Base-by-base conservation (phyloP, 2,888 invertebrate species). In the Thereva unica region DNA sequence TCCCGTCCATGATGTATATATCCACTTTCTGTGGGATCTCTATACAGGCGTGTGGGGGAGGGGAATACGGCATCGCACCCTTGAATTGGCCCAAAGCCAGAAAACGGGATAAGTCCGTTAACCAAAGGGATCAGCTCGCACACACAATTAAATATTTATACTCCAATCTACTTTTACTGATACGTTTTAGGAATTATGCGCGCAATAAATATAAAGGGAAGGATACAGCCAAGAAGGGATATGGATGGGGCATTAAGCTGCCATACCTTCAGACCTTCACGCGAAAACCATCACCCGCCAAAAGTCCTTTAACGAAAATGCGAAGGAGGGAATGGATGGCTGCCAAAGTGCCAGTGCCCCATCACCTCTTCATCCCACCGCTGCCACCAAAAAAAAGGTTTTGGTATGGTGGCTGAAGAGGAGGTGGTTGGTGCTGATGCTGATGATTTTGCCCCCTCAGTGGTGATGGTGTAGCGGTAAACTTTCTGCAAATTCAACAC, bases 81-180 rank as follows among this genome's bases (percentile, higher is more conserved):
- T 61, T 61, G 49, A 40, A 34, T 35, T 10, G 61, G 61, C 41
- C 12, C 23, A 42, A 37, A 61, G 50, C 38, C 41, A 50, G 41
- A 50, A 45, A 53, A 37, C 8, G 34, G 61, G 40, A 40, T n/a
- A n/a, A 40, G 10, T 5, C 53, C 50, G 61, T 61, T 61, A 59
- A 23, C 23, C 23, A 23, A 61, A 35, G 38, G 61, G 61, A 61
- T 61, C 49, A 61, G 61, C 53, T 45, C 38, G 54, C 47, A 64
- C 65, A 49, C 49, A 65, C 76, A 75, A 76, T 78, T 78, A 78
- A 78, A 78, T 78, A 78, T 78, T 78, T 77, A 78, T 77, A 78
- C 76, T 78, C 77, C 78, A 78, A 78, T 78, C 76, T 77, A 78
- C 77, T 78, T 76, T 71, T 73, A 75, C 74, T 73, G 70, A 69